A percentile compares a stretch with the other conserved stretches of the same genome.
phyloP scores from a whole-genome alignment of 1,140 invertebrate genomes.

The Chymomyza costata region DNA sequence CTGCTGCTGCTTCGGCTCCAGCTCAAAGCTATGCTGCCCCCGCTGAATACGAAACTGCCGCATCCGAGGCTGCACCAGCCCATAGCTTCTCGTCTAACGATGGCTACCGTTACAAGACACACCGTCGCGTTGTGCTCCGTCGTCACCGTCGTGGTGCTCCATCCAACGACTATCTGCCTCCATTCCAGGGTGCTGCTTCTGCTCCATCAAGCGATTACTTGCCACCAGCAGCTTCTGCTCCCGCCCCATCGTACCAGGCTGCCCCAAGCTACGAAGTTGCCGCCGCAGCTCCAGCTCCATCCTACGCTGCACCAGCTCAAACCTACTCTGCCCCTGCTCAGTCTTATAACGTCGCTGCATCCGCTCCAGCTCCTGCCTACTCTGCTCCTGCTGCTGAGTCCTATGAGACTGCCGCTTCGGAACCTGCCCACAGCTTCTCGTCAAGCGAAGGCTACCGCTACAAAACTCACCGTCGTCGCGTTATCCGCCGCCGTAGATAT shows the following conservation, averaged over 20 bases:
- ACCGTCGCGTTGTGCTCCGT: constrained; percentile 40
- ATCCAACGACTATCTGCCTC: constrained; percentile 33
- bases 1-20: constrained; percentile 4
- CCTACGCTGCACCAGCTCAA: constrained; percentile 8
- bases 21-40: constrained; percentile 37
- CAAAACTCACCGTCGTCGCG: constrained; percentile 57
- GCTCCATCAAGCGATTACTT: constrained; percentile 23
- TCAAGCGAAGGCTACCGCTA: constrained; percentile 55
- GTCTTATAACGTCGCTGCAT: not conserved
- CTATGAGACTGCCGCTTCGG: constrained; percentile 44
- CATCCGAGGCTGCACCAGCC: constrained; percentile 20
- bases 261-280: not conserved
- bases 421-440: constrained; percentile 49
- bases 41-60: constrained; percentile 14
- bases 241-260: constrained; percentile 14
- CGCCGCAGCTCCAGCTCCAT: constrained; percentile 11
- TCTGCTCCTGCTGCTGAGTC: constrained; percentile 10
- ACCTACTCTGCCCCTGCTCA: not conserved
- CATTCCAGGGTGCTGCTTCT: constrained; percentile 18
- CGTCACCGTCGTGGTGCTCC: constrained; percentile 27
- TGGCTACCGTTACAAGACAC: constrained; percentile 30
- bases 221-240: constrained; percentile 17
- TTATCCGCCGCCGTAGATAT: constrained; percentile 54
- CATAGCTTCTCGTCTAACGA: constrained; percentile 29
- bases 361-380: not conserved